Evolutionary conservation across 2,113 vertebrate species (phyloP).

Genomic region (Urocitellus parryii): DNA sequence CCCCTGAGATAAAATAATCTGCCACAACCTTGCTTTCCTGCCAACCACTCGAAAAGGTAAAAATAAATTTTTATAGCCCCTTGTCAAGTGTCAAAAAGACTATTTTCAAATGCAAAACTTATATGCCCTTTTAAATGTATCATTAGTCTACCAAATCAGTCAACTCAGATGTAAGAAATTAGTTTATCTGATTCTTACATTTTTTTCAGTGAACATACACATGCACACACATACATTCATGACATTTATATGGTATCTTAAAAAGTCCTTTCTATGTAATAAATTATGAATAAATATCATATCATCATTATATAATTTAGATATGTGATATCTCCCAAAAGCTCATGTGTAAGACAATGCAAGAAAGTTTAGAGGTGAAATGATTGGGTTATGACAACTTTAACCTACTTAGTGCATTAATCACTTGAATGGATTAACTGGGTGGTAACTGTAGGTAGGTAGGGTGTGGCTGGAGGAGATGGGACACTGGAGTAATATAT

Average conservation of each 20-base stretch:
- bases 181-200: conserved; percentile 28
- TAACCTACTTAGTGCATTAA: no score
- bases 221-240: not conserved
- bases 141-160: not conserved
- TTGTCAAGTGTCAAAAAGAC: conserved; percentile 34
- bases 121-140: not conserved
- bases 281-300: not conserved
- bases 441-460: no score
- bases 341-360: no score
- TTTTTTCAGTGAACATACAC: not conserved
- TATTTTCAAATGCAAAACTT: conserved; percentile 26
- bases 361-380: no score
- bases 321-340: no score
- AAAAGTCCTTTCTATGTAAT: not conserved
- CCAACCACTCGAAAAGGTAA: conserved; percentile 56
- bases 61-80: conserved; percentile 50
- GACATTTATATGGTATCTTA: not conserved
- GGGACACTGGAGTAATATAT: no score
- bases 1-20: conserved; percentile 17
- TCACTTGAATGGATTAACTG: no score
- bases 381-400: no score
- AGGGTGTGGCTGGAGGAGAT: no score
- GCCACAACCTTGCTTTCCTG: not conserved
- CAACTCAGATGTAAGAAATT: not conserved
- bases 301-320: not conserved